Percentiles rank a stretch among this genome's conserved stretches.
Conservation (phyloP, 2,797 vertebrate species). For the Falco biarmicus region DNA sequence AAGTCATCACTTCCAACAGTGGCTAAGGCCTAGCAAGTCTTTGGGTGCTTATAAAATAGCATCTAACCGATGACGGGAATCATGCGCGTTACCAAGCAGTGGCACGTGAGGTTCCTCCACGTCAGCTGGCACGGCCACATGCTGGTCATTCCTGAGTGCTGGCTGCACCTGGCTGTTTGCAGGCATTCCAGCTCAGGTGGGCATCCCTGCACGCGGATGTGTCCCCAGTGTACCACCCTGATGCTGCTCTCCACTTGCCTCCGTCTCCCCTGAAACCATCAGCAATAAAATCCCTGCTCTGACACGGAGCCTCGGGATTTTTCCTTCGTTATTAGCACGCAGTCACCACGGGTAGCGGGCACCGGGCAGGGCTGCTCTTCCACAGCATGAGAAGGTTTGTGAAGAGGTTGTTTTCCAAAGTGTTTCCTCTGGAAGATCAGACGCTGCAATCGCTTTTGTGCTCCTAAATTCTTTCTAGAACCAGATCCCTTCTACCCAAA, state of each 20-base stretch:
- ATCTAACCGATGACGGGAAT: background rate
- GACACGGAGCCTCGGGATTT: background rate
- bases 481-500: background rate
- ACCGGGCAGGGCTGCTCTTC: background rate
- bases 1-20: slow-evolving; percentile 54
- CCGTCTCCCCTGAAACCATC: background rate
- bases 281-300: background rate
- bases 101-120: background rate
- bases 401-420: background rate
- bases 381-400: too few relatives aligned
- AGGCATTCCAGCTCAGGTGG: too few relatives aligned
- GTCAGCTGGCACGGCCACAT: background rate
- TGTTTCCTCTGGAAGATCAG: background rate
- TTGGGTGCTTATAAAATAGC: slow-evolving; percentile 22
- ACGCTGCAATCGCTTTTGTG: background rate
- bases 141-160: background rate
- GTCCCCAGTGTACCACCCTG: background rate
- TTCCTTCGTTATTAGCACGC: background rate
- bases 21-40: slow-evolving; percentile 20
- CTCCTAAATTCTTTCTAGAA: background rate
- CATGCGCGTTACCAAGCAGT: background rate
- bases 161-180: background rate
- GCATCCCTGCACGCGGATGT: rapidly evolving
- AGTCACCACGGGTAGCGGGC: rapidly evolving
- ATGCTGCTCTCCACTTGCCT: background rate